Evolutionary conservation across 2,888 invertebrate genomes (phyloP), one percentile per base, ranked within the genome.

Genomic region (Cephus pulcher): DNA sequence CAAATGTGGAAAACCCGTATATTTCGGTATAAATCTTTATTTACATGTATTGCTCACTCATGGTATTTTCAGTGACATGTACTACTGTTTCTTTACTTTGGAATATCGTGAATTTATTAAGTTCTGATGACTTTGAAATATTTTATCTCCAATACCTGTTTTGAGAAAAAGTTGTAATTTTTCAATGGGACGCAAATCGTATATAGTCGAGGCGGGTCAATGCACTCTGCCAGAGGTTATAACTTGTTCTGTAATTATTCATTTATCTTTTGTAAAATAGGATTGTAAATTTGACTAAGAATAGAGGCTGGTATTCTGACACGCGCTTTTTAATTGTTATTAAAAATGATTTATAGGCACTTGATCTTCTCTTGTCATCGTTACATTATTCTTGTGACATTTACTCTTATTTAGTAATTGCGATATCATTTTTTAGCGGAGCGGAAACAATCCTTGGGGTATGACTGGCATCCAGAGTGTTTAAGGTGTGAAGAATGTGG

Each of bases 381-480:
- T 56, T 69, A 40, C n/a, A 30, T 74, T 56, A 9, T 56, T 75
- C 30, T 56, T 69, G 74, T 75, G 23, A 35, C 12, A 12, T 74
- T 35, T 37, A 69, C 12, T 34, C 40, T 15, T 32, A 73, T 70
- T 71, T 56, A 2, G 73, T 11, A 74, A 78, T 78, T 79, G 69
- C 6, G 9, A 71, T 34, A 71, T 71, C 23, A 71, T 71, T 79
- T 92, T 93, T 80, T 91, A 97, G 97, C 97, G 86, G 97, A 97
- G 92, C 93, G 97, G 84, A 96, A 96, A 92, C 96, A 96, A 88
- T 96, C 96, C n/a, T 91, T 97, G 84, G 97, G 97, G 35, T 96
- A 95, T 89, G 96, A 96, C 89, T 97, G 96, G 96, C 97, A 97
- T 93, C 96, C 96, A 69, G 95, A 96, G 91, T 97, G 97, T 92